Evolutionary conservation across 2,113 vertebrate genomes (phyloP).

Genomic region (Coturnix japonica): DNA sequence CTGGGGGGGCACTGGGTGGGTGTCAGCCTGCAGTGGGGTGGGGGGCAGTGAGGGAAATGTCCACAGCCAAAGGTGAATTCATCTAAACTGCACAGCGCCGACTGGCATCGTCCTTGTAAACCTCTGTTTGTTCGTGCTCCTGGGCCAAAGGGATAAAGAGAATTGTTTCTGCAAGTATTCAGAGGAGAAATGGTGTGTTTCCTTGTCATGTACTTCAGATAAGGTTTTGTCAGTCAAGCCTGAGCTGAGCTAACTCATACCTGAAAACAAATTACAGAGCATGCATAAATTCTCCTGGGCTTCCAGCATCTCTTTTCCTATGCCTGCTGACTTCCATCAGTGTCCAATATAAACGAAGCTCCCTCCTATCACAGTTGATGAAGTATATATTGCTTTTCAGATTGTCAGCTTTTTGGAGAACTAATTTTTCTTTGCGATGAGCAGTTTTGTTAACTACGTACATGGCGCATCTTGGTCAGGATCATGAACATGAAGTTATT

Average conservation of each 20-base stretch:
- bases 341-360: conserved; percentile 10
- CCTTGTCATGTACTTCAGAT: neutral
- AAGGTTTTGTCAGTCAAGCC: conserved; percentile 30
- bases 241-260: conserved; percentile 10
- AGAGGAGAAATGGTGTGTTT: neutral
- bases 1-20: neutral
- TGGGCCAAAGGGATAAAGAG: neutral
- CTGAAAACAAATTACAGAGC: conserved; percentile 7
- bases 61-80: neutral
- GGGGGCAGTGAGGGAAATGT: neutral
- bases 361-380: conserved; percentile 46
- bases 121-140: neutral
- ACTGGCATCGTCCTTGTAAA: neutral
- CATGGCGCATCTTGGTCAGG: conserved; percentile 35
- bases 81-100: neutral
- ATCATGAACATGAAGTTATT: conserved; percentile 36
- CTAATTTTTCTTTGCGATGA: conserved; percentile 29
- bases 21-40: fast-evolving
- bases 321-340: conserved; percentile 19
- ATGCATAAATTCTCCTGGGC: conserved; percentile 6
- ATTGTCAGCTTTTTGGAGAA: conserved; percentile 36
- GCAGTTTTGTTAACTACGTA: conserved; percentile 54
- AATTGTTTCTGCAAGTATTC: conserved; percentile 9
- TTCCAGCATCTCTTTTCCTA: neutral
- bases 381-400: conserved; percentile 35